Evolutionary conservation across 2,797 vertebrate species (phyloP).

Genomic region (Bucorvus abyssinicus): DNA sequence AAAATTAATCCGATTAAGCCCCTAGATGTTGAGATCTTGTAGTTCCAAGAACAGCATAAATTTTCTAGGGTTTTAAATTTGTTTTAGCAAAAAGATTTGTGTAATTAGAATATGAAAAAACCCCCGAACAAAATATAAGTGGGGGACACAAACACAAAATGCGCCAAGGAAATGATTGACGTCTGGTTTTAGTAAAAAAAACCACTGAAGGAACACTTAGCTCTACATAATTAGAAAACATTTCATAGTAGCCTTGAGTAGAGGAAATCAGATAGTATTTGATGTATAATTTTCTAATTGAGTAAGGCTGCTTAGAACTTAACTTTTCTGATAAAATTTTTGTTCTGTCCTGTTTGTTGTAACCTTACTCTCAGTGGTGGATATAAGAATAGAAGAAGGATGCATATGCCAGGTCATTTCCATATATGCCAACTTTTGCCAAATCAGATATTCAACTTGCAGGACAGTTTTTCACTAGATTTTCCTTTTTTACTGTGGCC

Average conservation of each 20-base stretch:
- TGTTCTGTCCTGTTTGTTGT: background rate
- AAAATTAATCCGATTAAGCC: background rate
- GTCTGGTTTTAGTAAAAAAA: background rate
- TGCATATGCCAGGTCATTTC: background rate
- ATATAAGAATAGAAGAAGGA: background rate
- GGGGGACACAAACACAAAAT: rapidly evolving
- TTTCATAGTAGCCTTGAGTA: background rate
- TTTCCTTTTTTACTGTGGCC: background rate
- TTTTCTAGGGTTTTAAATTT: background rate
- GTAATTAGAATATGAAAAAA: background rate
- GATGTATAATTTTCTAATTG: background rate
- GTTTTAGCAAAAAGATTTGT: background rate
- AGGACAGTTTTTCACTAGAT: background rate
- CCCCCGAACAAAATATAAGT: too few species aligned
- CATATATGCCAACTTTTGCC: background rate
- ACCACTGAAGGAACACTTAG: background rate
- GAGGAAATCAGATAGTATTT: background rate
- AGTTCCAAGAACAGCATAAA: background rate
- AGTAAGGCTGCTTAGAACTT: background rate
- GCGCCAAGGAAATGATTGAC: background rate
- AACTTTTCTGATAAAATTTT: background rate
- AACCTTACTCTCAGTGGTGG: background rate
- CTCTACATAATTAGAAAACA: background rate
- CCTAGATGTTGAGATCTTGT: background rate
- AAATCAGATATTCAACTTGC: background rate